Percentiles rank a stretch among this genome's conserved stretches.
phyloP scores from a whole-genome alignment of 1,140 invertebrate species.

The Contarinia nasturtii region DNA sequence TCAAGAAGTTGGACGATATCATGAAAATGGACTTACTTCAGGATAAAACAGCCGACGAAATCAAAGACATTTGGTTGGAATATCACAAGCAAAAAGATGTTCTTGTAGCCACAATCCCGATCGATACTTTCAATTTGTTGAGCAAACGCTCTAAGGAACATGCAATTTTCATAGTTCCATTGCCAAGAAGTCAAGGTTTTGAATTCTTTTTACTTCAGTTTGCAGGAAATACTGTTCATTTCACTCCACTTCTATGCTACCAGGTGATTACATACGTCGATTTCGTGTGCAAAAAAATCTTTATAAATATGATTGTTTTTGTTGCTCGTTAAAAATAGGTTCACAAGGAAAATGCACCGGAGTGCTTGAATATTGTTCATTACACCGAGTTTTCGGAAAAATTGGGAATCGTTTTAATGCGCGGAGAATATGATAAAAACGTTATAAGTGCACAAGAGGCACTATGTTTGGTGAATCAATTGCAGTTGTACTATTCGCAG shows the following conservation, averaged over 20 bases:
- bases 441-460: constrained; percentile 57
- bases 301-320: too few relatives aligned
- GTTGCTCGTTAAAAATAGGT: constrained; percentile 29
- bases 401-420: constrained; percentile 58
- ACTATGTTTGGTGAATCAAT: constrained; percentile 65
- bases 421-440: constrained; percentile 73
- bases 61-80: constrained; percentile 57
- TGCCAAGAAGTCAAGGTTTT: constrained; percentile 66
- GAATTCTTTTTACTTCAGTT: constrained; percentile 76
- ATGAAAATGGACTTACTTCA: constrained; percentile 62
- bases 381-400: constrained; percentile 66
- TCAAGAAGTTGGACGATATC: constrained; percentile 42
- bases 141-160: constrained; percentile 32
- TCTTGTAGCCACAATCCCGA: constrained; percentile 48
- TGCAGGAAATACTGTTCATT: constrained; percentile 54
- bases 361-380: constrained; percentile 66
- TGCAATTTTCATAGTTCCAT: constrained; percentile 59
- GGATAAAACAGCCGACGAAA: constrained; percentile 53
- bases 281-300: too few relatives aligned
- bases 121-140: constrained; percentile 35
- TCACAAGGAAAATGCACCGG: constrained; percentile 79
- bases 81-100: constrained; percentile 61
- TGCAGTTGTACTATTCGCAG: constrained; percentile 67
- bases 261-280: too few relatives aligned
- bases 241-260: constrained; percentile 71